These are phyloP conservation scores for Drosophila nr. perissopoda DNA, from an alignment of 2,888 invertebrate genomes.

Conservation along the genomic window DNA sequence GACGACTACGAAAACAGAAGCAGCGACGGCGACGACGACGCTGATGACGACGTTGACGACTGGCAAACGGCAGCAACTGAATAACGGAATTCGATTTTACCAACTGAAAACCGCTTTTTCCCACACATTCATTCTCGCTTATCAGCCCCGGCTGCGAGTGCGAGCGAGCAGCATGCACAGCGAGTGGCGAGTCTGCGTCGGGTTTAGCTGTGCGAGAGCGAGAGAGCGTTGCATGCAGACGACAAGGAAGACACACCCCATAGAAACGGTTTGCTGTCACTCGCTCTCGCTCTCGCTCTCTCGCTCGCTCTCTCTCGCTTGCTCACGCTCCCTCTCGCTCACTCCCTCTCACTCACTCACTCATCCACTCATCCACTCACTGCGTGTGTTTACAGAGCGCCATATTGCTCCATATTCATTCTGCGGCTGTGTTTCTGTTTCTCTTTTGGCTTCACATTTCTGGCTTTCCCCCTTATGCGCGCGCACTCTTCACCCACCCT, in stretches of 20 bases:
- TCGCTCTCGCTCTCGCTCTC: not conserved
- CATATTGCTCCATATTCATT: conserved; percentile 66
- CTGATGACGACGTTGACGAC: conserved; percentile 43
- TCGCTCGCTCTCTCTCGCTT: conserved; percentile 12
- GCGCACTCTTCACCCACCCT: conserved; percentile 15
- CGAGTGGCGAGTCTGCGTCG: not conserved
- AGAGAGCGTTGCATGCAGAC: not conserved
- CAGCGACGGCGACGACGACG: conserved; percentile 47
- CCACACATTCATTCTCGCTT: conserved; percentile 25
- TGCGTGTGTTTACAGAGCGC: conserved; percentile 63
- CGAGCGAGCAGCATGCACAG: conserved; percentile 1
- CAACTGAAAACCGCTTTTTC: conserved; percentile 40
- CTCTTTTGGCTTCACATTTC: conserved; percentile 35
- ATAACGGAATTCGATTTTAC: conserved; percentile 72
- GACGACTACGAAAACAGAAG: conserved; percentile 33
- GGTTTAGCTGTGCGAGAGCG: not conserved
- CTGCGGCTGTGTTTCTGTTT: conserved; percentile 28
- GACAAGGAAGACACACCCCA: conserved; percentile 12
- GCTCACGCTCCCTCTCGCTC: conserved; percentile 23
- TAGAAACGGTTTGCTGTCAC: conserved; percentile 3
- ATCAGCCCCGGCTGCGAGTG: conserved; percentile 44
- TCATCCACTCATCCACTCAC: conserved; percentile 31
- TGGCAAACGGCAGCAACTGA: conserved; percentile 63
- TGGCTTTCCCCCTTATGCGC: conserved; percentile 44
- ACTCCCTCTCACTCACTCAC: conserved; percentile 19